Evolutionary conservation across 1,140 invertebrate species (phyloP).

Genomic region (Rhysida immarginata): DNA sequence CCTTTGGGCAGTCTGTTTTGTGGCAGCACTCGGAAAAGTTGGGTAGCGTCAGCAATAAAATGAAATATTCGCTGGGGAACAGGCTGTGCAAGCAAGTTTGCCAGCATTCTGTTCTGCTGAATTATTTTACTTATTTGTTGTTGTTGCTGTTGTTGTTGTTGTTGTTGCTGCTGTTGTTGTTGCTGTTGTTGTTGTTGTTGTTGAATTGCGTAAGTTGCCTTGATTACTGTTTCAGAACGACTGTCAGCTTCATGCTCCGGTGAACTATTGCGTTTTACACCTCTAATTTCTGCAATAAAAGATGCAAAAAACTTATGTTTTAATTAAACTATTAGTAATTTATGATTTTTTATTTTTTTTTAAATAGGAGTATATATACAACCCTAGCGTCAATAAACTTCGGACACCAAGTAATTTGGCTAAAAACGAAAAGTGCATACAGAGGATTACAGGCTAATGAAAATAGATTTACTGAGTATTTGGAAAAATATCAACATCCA

Average conservation of each 20-base stretch:
- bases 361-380: no score
- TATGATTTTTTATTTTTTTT: no score
- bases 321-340: no score
- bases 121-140: constrained; percentile 28
- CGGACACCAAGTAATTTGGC: no score
- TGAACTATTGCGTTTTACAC: constrained; percentile 19
- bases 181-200: background rate
- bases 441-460: no score
- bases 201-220: background rate
- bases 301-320: no score
- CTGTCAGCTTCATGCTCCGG: constrained; percentile 6
- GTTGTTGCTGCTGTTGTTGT: background rate
- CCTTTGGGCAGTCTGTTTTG: constrained; percentile 24
- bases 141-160: background rate
- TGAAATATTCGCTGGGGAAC: constrained; percentile 51
- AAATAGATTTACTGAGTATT: no score
- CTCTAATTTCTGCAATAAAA: background rate
- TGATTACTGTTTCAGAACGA: constrained; percentile 18
- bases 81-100: constrained; percentile 59
- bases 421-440: no score
- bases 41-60: constrained; percentile 19
- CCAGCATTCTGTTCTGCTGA: constrained; percentile 73
- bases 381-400: no score
- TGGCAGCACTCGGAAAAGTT: constrained; percentile 23
- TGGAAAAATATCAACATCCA: no score